These are phyloP conservation scores for Enteromius afrohamiltoni DNA, from an alignment of 2,797 vertebrate species.

Conservation along the genomic window DNA sequence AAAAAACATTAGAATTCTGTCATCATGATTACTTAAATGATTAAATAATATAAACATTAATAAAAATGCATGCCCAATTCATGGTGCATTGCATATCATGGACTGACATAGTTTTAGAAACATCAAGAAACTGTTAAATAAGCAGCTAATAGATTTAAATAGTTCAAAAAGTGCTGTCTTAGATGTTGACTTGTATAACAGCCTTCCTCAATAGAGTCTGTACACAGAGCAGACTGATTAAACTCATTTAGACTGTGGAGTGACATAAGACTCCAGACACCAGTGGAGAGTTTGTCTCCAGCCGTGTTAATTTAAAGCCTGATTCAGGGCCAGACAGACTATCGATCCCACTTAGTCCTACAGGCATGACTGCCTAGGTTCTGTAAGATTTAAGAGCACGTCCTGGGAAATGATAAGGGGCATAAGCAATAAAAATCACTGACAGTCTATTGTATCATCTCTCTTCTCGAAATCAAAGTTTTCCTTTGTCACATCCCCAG, in stretches of 20 bases:
- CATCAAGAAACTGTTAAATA: not conserved
- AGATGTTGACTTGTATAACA: not conserved
- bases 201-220: not conserved
- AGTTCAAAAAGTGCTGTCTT: not conserved
- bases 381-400: not conserved
- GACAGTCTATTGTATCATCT: not conserved
- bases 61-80: not conserved
- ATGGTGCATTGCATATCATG: not conserved
- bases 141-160: constrained; percentile 21
- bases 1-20: not conserved
- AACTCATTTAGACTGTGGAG: not conserved
- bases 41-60: not conserved
- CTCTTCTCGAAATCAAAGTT: not conserved
- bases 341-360: not conserved
- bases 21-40: not conserved
- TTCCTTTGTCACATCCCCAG: not conserved
- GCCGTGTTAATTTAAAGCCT: constrained; percentile 8
- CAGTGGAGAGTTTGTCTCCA: not conserved
- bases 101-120: not conserved
- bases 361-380: not conserved
- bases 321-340: constrained; percentile 14
- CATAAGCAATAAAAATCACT: not conserved
- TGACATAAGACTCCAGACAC: not conserved
- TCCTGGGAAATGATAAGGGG: not conserved
- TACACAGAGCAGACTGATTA: not conserved